Conservation (phyloP, 2,888 invertebrate species). For the Diadegma fenestrale region DNA sequence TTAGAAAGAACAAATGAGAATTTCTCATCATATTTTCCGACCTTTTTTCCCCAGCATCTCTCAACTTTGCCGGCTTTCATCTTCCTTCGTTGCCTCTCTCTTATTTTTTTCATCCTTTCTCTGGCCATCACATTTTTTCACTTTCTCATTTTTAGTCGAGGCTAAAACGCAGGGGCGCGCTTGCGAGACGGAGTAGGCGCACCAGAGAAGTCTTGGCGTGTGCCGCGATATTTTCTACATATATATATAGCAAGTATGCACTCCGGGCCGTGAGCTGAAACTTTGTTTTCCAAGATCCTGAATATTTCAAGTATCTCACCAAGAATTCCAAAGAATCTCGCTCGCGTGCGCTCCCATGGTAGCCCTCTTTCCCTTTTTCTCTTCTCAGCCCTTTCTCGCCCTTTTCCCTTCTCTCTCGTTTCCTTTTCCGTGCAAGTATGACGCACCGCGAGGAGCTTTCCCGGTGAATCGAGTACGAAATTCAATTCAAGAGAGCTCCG, state of each 20-base stretch:
- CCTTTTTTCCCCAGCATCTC: conserved; percentile 14
- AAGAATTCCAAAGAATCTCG: conserved; percentile 68
- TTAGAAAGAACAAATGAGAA: not conserved
- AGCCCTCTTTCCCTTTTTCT: conserved; percentile 15
- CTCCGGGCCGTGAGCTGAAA: conserved; percentile 48
- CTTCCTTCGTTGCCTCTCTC: not conserved
- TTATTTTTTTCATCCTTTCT: conserved; percentile 12
- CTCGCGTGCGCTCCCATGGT: conserved; percentile 39
- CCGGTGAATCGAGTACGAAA: conserved; percentile 66
- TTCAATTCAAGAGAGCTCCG: conserved; percentile 64
- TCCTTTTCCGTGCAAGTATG: conserved; percentile 33
- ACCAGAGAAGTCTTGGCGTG: conserved; percentile 31
- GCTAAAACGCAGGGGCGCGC: conserved; percentile 20
- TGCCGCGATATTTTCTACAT: conserved; percentile 13
- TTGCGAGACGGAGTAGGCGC: conserved; percentile 28
- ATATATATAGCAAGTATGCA: conserved; percentile 26
- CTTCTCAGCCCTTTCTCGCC: not conserved
- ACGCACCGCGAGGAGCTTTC: conserved; percentile 57
- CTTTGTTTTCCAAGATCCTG: conserved; percentile 69
- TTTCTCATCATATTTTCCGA: not conserved
- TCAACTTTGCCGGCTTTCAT: conserved; percentile 33
- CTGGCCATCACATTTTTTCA: conserved; percentile 14
- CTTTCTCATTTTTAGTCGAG: conserved; percentile 52
- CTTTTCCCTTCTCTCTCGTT: not conserved
- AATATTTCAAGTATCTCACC: conserved; percentile 69